Evolutionary conservation across 2,888 invertebrate genomes (phyloP), one percentile per base, ranked within the genome.

Genomic region (Piscicola geometra): DNA sequence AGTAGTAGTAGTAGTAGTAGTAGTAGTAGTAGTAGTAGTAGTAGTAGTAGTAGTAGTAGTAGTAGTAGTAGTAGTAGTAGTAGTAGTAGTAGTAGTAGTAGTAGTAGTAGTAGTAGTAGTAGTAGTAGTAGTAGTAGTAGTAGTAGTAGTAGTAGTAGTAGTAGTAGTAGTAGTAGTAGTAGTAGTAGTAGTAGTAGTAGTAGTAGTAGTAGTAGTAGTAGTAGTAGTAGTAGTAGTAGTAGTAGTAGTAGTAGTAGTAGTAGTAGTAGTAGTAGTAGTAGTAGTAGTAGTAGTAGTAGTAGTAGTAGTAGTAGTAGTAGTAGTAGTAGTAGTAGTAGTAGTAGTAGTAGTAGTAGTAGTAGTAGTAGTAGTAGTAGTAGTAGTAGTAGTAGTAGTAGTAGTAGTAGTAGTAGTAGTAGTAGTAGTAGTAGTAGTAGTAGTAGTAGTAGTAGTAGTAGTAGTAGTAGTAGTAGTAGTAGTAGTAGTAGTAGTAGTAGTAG

Each of bases 1-100:
- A 69, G 69, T 69, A 69, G 69, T 69, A 69, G 69, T 69, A 69
- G 69, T 69, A 69, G 69, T 69, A 69, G 69, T 33, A 28, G 64
- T 64, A 64, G 30, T 64, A 69, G 33, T 30, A 69, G 69, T 33
- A 69, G 32, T 9, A 69, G 33, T 69, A 69, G 69, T 69, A 69
- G 69, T 69, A 69, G 69, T 69, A 69, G 69, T 69, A 69, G 69
- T 69, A 69, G 69, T 69, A 69, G 69, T 69, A 69, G 69, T 69
- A 69, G 69, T 69, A 69, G 69, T 69, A 69, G 69, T 69, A 69
- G 69, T 69, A 69, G 30, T 69, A 28, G 69, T 69, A 69, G 69
- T 69, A 69, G 69, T 69, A 69, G 69, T 69, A 69, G 69, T 69
- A 69, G 69, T 69, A 69, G 69, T 69, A 69, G 69, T 69, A 69